Evolutionary conservation across 2,797 vertebrate species (phyloP).

Genomic region (Sphaeramia orbicularis): DNA sequence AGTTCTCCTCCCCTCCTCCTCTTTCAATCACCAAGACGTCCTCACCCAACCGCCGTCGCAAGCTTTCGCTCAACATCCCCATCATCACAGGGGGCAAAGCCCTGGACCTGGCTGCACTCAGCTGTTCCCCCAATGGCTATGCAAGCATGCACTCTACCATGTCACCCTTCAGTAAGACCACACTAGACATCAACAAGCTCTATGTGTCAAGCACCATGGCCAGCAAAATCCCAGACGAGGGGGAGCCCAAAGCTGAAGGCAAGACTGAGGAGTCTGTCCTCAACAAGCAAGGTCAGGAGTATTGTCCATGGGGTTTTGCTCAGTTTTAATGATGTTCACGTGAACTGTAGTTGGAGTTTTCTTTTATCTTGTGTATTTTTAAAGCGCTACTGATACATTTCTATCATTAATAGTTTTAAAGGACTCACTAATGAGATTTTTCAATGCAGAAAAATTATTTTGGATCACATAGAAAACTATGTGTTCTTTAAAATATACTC

Average conservation of each 20-base stretch:
- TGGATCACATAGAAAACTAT: too few species aligned
- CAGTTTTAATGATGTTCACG: slow-evolving; percentile 30
- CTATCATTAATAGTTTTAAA: too few species aligned
- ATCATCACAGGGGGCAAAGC: slow-evolving; percentile 99
- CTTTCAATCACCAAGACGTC: slow-evolving; percentile 93
- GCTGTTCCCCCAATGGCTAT: slow-evolving; percentile 95
- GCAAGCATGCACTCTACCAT: slow-evolving; percentile 92
- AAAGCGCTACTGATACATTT: too few species aligned
- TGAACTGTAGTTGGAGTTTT: too few species aligned
- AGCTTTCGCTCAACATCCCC: slow-evolving; percentile 98
- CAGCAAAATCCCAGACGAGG: slow-evolving; percentile 91
- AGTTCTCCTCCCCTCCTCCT: slow-evolving; percentile 96
- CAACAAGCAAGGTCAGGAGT: slow-evolving; percentile 88
- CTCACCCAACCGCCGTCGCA: slow-evolving; percentile 94
- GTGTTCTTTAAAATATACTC: too few species aligned
- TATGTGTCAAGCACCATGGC: slow-evolving; percentile 90
- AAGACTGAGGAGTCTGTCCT: slow-evolving; percentile 84
- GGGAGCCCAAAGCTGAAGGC: slow-evolving; percentile 80
- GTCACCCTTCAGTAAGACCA: slow-evolving; percentile 95
- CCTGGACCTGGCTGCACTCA: slow-evolving; percentile 94
- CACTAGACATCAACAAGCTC: slow-evolving; percentile 96
- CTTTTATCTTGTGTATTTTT: too few species aligned
- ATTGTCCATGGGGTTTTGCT: slow-evolving; percentile 9
- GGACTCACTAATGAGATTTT: too few species aligned
- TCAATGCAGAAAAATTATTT: too few species aligned